Base-by-base conservation (phyloP, 2,888 invertebrate genomes). In the Lycocerus yunnanus region DNA sequence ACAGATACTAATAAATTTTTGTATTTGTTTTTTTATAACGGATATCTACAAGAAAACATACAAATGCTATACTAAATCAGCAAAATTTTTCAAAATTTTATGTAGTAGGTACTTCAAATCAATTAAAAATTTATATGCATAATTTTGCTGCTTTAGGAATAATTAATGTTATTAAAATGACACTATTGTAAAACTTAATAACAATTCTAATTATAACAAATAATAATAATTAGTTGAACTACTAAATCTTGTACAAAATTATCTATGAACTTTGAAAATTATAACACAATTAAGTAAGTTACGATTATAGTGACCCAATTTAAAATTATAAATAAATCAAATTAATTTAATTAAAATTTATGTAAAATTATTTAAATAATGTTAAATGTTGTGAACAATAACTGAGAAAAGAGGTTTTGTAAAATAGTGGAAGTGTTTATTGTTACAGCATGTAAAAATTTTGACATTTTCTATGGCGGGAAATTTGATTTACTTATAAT, bases 121-220 rank as follows among this genome's bases (percentile, higher is more conserved):
- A n/a, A 24, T 58, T n/a, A 43, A 58, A 58, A 43, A n/a, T 43
- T 43, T 43, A 43, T 43, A 43, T n/a, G 43, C 43, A 43, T n/a
- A 43, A 43, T 43, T 43, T 18, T 14, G 18, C 18, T 58, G 14
- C 18, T 58, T 63, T 18, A 63, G 61, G 13, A 8, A 63, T 63
- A 43, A 43, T n/a, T 18, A 20, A 63, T n/a, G 20, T 63, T 75
- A 75, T 75, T 69, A 74, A 74, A 71, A 74, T 27, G 75, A 72
- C 58, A 69, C 27, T 69, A 75, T 69, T 75, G 72, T 75, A 75
- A 75, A 75, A 75, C 75, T 75, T 75, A 75, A 69, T 69, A 69
- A 75, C 75, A 75, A 75, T 75, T 43, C 58, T 74, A 74, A 74
- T 74, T 68, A 74, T 75, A 75, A 75, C 75, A 75, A 73, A 75